Evolutionary conservation across 2,113 vertebrate genomes (phyloP).

Genomic region (Mormyrus iriodes): DNA sequence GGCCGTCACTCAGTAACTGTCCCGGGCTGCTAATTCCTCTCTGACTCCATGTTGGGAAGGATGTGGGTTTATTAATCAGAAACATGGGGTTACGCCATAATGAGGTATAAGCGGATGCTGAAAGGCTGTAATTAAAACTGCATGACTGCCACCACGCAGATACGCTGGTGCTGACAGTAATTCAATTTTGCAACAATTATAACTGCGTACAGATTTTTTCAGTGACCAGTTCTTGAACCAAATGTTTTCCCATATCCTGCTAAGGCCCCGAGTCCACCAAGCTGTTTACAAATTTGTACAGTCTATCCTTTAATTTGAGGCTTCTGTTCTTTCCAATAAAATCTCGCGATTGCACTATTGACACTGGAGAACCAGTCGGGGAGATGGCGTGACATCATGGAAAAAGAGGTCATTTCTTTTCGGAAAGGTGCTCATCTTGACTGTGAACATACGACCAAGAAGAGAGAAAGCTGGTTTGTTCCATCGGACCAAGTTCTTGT

Average conservation of each 20-base stretch:
- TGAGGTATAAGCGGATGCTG: background rate
- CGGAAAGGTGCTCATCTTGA: background rate
- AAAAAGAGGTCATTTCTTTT: background rate
- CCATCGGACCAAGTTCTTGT: background rate
- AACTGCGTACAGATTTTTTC: background rate
- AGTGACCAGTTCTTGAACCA: background rate
- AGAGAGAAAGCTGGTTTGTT: background rate
- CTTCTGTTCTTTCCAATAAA: background rate
- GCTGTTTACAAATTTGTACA: background rate
- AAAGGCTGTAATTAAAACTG: background rate
- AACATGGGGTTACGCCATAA: background rate
- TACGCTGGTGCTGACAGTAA: background rate
- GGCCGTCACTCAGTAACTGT: background rate
- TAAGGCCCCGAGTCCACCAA: background rate
- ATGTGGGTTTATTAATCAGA: background rate
- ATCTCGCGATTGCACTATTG: background rate
- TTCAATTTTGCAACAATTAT: background rate
- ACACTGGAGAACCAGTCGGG: background rate
- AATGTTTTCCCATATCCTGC: background rate
- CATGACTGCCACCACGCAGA: background rate
- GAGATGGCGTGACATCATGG: background rate
- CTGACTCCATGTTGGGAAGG: too few relatives aligned
- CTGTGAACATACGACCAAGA: background rate
- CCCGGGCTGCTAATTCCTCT: background rate
- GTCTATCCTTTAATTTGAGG: background rate